These are phyloP conservation scores for Dendrophyllia cribrosa DNA, from an alignment of 64 coral and sea anemone genomes.

Conservation along the genomic window DNA sequence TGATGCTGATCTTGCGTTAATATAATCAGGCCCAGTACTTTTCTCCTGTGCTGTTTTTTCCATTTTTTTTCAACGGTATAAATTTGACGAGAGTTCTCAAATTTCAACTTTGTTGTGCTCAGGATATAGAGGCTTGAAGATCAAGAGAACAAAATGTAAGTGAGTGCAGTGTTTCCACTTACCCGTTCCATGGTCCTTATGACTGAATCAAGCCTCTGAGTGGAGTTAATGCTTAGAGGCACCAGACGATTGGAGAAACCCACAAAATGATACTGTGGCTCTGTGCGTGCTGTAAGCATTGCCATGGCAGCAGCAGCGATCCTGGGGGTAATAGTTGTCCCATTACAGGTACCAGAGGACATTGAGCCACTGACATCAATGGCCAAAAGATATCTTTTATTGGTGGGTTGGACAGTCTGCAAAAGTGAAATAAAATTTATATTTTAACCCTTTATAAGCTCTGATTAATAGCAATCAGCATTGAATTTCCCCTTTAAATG, in stretches of 20 bases:
- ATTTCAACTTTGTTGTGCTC: too few species aligned
- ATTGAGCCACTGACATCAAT: constrained; percentile 96
- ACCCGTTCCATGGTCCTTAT: constrained; percentile 63
- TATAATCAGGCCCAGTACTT: too few species aligned
- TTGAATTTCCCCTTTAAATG: too few species aligned
- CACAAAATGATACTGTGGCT: constrained; percentile 77
- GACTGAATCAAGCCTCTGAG: constrained; percentile 73
- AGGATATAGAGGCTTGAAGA: too few species aligned
- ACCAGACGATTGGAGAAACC: constrained; percentile 84
- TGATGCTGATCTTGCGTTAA: too few species aligned
- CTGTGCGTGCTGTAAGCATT: constrained; percentile 86
- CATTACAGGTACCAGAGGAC: constrained; percentile 76
- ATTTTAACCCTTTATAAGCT: too few species aligned
- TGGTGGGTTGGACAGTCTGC: constrained; percentile 83
- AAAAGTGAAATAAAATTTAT: not conserved
- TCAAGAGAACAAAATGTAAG: too few species aligned
- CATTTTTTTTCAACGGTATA: too few species aligned
- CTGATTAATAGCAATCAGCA: too few species aligned
- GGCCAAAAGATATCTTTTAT: constrained; percentile 86
- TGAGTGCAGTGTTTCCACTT: not conserved
- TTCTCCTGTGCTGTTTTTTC: too few species aligned
- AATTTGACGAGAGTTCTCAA: too few species aligned
- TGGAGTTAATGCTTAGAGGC: constrained; percentile 71
- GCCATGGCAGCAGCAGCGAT: constrained; percentile 95
- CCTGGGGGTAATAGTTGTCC: constrained; percentile 74